Evolutionary conservation across 2,113 vertebrate species (phyloP).

Genomic region (Bos indicus): DNA sequence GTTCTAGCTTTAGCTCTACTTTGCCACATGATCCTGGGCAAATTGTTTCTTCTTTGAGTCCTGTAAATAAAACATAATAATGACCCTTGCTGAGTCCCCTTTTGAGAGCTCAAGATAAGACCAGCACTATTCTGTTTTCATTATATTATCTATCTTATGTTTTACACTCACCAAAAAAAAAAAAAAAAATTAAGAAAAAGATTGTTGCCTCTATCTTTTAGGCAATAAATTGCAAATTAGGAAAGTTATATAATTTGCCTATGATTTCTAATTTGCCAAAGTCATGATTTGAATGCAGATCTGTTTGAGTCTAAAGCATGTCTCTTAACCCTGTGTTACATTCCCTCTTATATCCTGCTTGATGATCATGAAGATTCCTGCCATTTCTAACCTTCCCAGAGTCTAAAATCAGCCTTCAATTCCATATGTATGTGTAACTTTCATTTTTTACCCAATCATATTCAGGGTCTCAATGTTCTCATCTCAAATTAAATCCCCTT

Average conservation of each 20-base stretch:
- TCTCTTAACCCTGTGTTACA: neutral
- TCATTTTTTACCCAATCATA: conserved; percentile 11
- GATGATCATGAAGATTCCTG: neutral
- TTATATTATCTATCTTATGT: neutral
- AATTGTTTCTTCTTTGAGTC: neutral
- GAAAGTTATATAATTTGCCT: neutral
- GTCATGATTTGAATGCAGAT: neutral
- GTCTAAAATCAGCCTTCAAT: neutral
- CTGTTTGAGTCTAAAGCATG: neutral
- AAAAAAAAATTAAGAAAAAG: neutral
- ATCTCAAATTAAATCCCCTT: conserved; percentile 6
- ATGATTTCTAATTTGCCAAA: neutral
- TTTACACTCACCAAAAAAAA: neutral
- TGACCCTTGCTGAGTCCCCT: neutral
- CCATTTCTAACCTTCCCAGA: neutral
- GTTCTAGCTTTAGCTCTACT: neutral
- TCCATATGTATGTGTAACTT: neutral
- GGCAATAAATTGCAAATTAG: neutral
- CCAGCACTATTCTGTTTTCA: neutral
- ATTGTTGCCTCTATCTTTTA: neutral
- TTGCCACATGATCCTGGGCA: neutral
- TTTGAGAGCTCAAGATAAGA: neutral
- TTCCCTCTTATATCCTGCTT: neutral
- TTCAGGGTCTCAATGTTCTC: conserved; percentile 31
- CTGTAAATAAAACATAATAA: neutral